These are phyloP conservation scores for Cybosia mesomella DNA, from an alignment of 2,888 invertebrate species.

Conservation along the genomic window DNA sequence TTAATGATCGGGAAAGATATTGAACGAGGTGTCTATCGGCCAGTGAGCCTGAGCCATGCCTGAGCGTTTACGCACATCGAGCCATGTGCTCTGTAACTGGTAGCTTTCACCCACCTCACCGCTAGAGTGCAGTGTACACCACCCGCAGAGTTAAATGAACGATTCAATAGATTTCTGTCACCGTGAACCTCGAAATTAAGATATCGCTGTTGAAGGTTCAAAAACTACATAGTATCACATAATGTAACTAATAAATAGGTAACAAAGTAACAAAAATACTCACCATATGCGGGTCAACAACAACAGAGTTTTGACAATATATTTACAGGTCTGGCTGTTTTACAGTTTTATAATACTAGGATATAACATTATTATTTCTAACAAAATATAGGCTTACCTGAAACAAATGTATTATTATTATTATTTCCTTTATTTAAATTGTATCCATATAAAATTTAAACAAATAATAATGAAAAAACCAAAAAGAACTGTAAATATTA, in stretches of 20 bases:
- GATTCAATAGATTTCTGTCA: slow-evolving; percentile 15
- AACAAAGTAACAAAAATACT: background rate
- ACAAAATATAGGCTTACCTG: too few relatives aligned
- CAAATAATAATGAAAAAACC: too few relatives aligned
- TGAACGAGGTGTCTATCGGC: background rate
- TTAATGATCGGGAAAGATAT: slow-evolving; percentile 2
- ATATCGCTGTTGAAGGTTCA: background rate
- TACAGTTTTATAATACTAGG: too few relatives aligned
- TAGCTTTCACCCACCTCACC: slow-evolving; percentile 22
- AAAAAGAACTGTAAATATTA: too few relatives aligned
- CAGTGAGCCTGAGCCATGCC: background rate
- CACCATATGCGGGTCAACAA: background rate
- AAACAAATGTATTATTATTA: too few relatives aligned
- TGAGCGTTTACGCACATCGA: background rate
- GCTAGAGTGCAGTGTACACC: slow-evolving; percentile 18
- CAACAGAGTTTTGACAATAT: background rate
- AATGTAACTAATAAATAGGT: background rate
- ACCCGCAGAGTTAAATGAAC: slow-evolving; percentile 18
- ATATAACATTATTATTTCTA: too few relatives aligned
- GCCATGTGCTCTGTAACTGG: background rate
- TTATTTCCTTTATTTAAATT: too few relatives aligned
- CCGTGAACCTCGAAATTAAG: background rate
- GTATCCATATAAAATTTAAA: too few relatives aligned
- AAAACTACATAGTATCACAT: background rate
- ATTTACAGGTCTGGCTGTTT: too few relatives aligned